Evolutionary conservation across 2,113 vertebrate species (phyloP), one percentile per base, ranked within the genome.

Genomic region (Cyprinus carpio): DNA sequence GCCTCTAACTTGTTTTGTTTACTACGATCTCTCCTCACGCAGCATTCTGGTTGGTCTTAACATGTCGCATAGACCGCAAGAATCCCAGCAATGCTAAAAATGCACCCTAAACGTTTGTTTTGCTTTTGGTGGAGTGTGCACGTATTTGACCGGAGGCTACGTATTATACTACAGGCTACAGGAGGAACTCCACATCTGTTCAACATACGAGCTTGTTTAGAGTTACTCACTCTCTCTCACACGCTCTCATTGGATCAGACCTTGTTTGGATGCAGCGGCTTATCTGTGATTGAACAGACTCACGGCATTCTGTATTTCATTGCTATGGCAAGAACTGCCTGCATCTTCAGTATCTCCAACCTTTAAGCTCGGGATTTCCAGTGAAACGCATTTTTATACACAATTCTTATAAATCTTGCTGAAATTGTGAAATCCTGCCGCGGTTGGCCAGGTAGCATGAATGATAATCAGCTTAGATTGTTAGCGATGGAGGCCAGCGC

Each of bases 151-250:
- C 92, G 84, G 89, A 88, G 91, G 93, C 91, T 81, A 89, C 87
- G 81, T n/a, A n/a, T 89, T 91, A 91, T 84, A 91, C 91, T 91
- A 49, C 6, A 46, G 60, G 65, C n/a, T n/a, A n/a, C n/a, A 84
- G 94, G 93, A 94, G 93, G 94, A 92, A 91, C 92, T 91, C 91
- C 91, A 94, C 95, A 95, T 95, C 95, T 95, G 95, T 93, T 95
- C 92, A 93, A 88, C 92, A 94, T 94, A 94, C 94, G 92, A 93
- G 93, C 90, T 93, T 94, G 93, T 93, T 95, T 94, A 95, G 93
- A 95, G 92, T 92, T 87, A 90, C 75, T 46, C 54, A 23, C 79
- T 75, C 89, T 51, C 87, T 65, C 77, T 60, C 23, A 23, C 56
- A 60, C 23, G 23, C 56, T 60, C 56, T 60, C 56, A 60, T 60